Base-by-base conservation (phyloP, 1,140 invertebrate species). In the Eumaeus atala region DNA sequence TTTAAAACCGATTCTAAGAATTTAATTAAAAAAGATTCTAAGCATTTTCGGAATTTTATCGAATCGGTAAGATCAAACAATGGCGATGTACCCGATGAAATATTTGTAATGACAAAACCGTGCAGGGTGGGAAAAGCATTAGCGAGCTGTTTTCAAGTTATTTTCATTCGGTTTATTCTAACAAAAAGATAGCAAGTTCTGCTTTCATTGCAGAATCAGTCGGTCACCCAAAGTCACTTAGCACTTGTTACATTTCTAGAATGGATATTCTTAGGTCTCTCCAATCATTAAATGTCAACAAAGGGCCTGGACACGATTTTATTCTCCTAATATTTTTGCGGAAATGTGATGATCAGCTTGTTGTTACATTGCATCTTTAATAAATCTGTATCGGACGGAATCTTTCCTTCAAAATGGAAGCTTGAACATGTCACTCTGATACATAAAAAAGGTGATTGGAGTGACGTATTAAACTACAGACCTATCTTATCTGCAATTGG, bases 371-470 rank as follows among this genome's bases (percentile, higher is more conserved):
- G 18, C 42, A 51, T 51, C 28, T 57, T 51, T 33, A 57, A 57
- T 48, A 48, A 47, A 21, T 57, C 49, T 35, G 11, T 57, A n/a
- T 34, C 12, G 3, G 12, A 7, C 7, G 49, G 56, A 9, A 37
- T 6, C 16, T 57, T 51, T 48, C 56, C 56, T 28, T 18, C 38
- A n/a, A 51, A 36, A 10, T 57, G 56, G 56, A 57, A 57, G 48
- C 14, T 48, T 10, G 56, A 49, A 10, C 10, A 57, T 16, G 36
- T 57, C 14, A 48, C 49, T 47, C 56, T 49, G 11, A 57, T 57
- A 35, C 34, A 51, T 17, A 57, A 57, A 51, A 47, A 47, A 37
- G 49, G 42, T 3, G 49, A 57, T n/a, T 1, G 14, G 8, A 51
- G 11, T 37, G 14, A 48, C 42, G 18, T 47, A 1, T n/a, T 14